Conservation (phyloP, 30 jellyfish, hydroid and myxozoan genomes). For the Haliclystus octoradiatus region DNA sequence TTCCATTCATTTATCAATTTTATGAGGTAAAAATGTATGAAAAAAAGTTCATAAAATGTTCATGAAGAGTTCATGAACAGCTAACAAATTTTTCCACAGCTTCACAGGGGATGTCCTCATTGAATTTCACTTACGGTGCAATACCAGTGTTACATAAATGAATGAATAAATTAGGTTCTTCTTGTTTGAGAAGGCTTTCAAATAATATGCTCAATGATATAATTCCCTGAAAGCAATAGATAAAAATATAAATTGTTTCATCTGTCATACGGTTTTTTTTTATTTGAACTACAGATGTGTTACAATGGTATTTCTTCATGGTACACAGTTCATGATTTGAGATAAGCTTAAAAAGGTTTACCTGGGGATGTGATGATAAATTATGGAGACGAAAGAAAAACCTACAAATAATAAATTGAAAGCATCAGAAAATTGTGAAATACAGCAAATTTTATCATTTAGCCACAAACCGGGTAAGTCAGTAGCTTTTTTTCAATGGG, state of each 20-base stretch:
- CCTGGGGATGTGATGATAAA: constrained; percentile 85
- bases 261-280: too few species aligned
- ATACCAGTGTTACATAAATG: constrained; percentile 61
- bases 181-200: constrained; percentile 50
- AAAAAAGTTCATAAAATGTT: too few species aligned
- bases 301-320: too few species aligned
- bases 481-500: too few species aligned
- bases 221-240: constrained; percentile 43
- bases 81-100: background rate
- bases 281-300: too few species aligned
- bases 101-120: background rate
- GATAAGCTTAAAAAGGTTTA: background rate
- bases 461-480: too few species aligned
- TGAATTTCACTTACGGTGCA: constrained; percentile 61
- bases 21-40: too few species aligned
- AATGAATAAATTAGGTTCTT: constrained; percentile 60
- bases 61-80: too few species aligned
- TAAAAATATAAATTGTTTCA: background rate
- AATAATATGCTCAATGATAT: constrained; percentile 60
- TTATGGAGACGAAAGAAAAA: constrained; percentile 63
- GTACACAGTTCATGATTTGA: too few species aligned
- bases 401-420: constrained; percentile 14
- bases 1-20: too few species aligned
- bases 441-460: background rate
- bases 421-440: background rate